Evolutionary conservation across 2,888 invertebrate species (phyloP).

Genomic region (Orchesella flavescens): DNA sequence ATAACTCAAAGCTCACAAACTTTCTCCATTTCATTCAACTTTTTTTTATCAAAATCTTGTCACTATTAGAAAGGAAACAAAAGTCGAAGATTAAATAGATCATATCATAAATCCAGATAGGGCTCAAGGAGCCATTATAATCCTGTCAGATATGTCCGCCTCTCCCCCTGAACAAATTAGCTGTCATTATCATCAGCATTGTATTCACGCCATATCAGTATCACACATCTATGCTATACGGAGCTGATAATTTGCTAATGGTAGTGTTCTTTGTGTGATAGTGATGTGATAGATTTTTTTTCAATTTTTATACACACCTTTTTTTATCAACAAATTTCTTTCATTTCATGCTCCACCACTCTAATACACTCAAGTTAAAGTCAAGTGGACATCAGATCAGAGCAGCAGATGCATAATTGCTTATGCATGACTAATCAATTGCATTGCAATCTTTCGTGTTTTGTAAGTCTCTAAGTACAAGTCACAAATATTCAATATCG

Average conservation of each 20-base stretch:
- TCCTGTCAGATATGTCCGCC: constrained; percentile 29
- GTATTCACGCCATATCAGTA: neutral
- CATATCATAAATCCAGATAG: constrained; percentile 36
- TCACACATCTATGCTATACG: neutral
- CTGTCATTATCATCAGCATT: constrained; percentile 25
- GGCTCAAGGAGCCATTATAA: constrained; percentile 25
- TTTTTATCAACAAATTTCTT: too few species aligned
- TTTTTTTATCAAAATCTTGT: neutral
- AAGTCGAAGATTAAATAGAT: constrained; percentile 45
- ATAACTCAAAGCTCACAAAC: constrained; percentile 4
- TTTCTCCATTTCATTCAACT: constrained; percentile 30
- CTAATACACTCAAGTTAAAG: neutral
- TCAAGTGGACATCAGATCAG: constrained; percentile 1
- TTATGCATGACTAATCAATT: constrained; percentile 51
- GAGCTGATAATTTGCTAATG: too few species aligned
- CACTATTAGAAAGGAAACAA: neutral
- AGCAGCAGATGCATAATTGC: constrained; percentile 44
- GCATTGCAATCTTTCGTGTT: neutral
- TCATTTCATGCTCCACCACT: constrained; percentile 14
- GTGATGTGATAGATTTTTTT: too few species aligned
- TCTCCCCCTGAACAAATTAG: constrained; percentile 35
- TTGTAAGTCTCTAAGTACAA: neutral
- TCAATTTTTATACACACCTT: too few species aligned
- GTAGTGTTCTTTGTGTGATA: too few species aligned
- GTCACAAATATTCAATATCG: too few species aligned